Conservation (phyloP, 2,888 invertebrate genomes). For the Epistrophella euchroma region DNA sequence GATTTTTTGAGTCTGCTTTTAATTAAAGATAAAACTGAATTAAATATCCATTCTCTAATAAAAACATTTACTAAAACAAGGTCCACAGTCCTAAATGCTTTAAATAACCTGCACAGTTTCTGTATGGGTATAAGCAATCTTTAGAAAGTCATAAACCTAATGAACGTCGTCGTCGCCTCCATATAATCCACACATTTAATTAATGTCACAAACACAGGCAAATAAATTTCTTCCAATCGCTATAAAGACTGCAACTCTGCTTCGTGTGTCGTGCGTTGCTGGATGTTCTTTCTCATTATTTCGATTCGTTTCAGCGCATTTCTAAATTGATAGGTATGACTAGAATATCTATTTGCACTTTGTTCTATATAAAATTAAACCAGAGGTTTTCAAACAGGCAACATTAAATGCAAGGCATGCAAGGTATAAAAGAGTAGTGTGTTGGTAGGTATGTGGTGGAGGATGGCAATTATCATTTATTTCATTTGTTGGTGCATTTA, state of each 20-base stretch:
- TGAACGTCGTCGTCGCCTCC: neutral
- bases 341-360: constrained; percentile 39
- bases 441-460: constrained; percentile 26
- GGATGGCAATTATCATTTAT: constrained; percentile 66
- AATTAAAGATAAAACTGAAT: too few species aligned
- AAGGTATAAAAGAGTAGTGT: too few species aligned
- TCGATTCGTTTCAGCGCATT: constrained; percentile 4
- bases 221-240: constrained; percentile 51
- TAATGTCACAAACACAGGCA: constrained; percentile 9
- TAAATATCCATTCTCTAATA: too few species aligned
- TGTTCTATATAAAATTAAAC: constrained; percentile 36
- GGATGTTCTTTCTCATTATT: constrained; percentile 8
- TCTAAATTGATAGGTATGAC: constrained; percentile 46
- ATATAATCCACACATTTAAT: neutral
- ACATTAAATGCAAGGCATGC: constrained; percentile 3
- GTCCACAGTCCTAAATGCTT: too few species aligned
- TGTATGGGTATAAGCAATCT: too few species aligned
- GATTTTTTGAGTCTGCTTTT: too few species aligned
- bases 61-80: too few species aligned
- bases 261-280: neutral
- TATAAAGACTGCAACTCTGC: constrained; percentile 25
- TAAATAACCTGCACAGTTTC: too few species aligned
- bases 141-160: neutral
- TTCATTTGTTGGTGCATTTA: constrained; percentile 60
- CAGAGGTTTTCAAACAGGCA: constrained; percentile 10